Percentiles rank a stretch among this genome's conserved stretches.
Evolutionary conservation across 2,113 vertebrate genomes (phyloP).

Genomic region (Aphelocoma coerulescens): DNA sequence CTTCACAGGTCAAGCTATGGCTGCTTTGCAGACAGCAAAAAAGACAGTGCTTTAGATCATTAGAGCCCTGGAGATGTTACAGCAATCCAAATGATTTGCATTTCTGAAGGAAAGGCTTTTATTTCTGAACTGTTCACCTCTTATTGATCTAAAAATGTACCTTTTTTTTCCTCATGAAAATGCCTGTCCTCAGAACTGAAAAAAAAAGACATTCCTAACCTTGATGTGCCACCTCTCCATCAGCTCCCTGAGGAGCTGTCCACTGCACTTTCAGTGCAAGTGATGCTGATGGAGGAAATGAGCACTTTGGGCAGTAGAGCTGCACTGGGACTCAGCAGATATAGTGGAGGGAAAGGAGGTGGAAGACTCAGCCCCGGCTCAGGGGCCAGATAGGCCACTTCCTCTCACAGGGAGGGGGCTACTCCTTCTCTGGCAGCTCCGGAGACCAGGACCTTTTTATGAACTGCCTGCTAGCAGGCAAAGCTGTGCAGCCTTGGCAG

Average conservation of each 20-base stretch:
- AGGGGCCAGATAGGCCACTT: neutral
- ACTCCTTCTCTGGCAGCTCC: neutral
- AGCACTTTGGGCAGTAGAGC: neutral
- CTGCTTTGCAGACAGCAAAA: neutral
- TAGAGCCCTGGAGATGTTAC: neutral
- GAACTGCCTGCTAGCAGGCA: neutral
- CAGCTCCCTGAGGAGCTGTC: neutral
- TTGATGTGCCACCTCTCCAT: neutral
- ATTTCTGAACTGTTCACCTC: constrained; percentile 5
- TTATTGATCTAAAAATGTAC: neutral
- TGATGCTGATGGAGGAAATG: neutral
- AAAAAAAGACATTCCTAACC: neutral
- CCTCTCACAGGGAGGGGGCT: accelerated
- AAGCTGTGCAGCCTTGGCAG: neutral
- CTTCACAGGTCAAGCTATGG: neutral
- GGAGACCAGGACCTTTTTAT: neutral
- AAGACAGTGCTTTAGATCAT: neutral
- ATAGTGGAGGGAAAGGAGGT: neutral
- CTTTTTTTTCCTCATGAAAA: neutral
- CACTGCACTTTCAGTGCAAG: neutral
- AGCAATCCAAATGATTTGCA: neutral
- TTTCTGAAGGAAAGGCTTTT: constrained; percentile 26
- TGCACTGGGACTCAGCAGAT: neutral
- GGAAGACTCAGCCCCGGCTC: neutral
- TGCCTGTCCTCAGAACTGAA: neutral